A percentile compares a stretch with the other conserved stretches of the same genome.
Evolutionary conservation across 1,140 invertebrate species (phyloP).

Genomic region (Zaprionus ghesquierei): DNA sequence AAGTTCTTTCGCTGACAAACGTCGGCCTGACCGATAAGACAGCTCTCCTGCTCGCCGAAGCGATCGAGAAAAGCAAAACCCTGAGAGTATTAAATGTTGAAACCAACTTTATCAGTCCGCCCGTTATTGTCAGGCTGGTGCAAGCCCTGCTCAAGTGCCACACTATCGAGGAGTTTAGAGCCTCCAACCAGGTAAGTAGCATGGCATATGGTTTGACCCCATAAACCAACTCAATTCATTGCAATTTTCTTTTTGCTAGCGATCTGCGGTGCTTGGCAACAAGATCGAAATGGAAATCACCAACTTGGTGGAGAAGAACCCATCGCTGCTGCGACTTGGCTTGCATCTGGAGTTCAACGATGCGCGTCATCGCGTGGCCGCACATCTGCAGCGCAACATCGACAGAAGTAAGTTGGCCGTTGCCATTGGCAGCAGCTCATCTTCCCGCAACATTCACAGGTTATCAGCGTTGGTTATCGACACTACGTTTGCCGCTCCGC

Average conservation of each 20-base stretch:
- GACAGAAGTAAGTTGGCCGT: conserved; percentile 93
- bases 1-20: conserved; percentile 96
- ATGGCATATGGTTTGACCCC: neutral
- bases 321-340: conserved; percentile 94
- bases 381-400: conserved; percentile 97
- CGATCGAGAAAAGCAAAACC: conserved; percentile 93
- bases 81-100: conserved; percentile 96
- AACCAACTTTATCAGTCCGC: conserved; percentile 96
- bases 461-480: conserved; percentile 68
- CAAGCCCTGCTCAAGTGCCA: conserved; percentile 93
- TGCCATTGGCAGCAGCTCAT: conserved; percentile 21
- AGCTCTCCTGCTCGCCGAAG: conserved; percentile 91
- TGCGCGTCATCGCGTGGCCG: conserved; percentile 95
- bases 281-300: conserved; percentile 99
- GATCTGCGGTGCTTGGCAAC: conserved; percentile 96
- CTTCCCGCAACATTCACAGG: conserved; percentile 33
- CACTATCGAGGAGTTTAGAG: conserved; percentile 95
- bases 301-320: conserved; percentile 95
- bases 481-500: conserved; percentile 21
- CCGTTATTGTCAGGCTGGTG: conserved; percentile 92
- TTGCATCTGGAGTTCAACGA: conserved; percentile 98
- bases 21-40: conserved; percentile 95
- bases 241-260: conserved; percentile 84
- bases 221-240: neutral
- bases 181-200: conserved; percentile 94